phyloP scores from a whole-genome alignment of 2,888 invertebrate genomes.

The Leptura quadrifasciata region DNA sequence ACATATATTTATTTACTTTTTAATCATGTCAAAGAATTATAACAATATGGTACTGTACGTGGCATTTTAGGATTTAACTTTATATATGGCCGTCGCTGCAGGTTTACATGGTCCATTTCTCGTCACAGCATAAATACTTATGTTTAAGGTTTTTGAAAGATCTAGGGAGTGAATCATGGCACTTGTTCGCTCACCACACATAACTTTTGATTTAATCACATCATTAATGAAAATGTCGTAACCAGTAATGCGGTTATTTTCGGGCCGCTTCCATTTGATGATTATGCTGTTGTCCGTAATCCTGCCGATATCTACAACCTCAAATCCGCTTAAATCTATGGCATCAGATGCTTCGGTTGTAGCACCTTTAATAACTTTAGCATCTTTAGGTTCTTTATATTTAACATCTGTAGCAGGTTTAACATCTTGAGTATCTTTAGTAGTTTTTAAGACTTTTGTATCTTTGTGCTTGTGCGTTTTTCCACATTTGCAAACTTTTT shows the following conservation, averaged over 20 bases:
- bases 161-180: constrained; percentile 64
- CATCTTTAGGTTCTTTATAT: not conserved
- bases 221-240: constrained; percentile 66
- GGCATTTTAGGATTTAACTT: constrained; percentile 49
- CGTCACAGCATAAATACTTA: constrained; percentile 63
- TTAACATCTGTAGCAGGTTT: too few species aligned
- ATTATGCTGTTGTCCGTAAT: constrained; percentile 65
- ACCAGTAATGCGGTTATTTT: constrained; percentile 55
- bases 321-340: constrained; percentile 60
- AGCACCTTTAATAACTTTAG: constrained; percentile 49
- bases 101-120: constrained; percentile 62
- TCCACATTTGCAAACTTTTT: constrained; percentile 53
- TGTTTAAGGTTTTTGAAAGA: constrained; percentile 60
- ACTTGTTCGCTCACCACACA: constrained; percentile 62
- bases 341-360: constrained; percentile 47
- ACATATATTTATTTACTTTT: too few species aligned
- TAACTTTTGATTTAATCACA: constrained; percentile 61
- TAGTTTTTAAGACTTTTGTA: not conserved
- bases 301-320: constrained; percentile 62
- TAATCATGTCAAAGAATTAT: constrained; percentile 27
- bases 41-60: not conserved
- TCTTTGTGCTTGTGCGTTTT: constrained; percentile 45
- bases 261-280: constrained; percentile 63
- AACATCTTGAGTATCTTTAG: too few species aligned
- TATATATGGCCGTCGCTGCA: constrained; percentile 65